Conservation (phyloP, 2,888 invertebrate species). For the Anthoptus insignis region DNA sequence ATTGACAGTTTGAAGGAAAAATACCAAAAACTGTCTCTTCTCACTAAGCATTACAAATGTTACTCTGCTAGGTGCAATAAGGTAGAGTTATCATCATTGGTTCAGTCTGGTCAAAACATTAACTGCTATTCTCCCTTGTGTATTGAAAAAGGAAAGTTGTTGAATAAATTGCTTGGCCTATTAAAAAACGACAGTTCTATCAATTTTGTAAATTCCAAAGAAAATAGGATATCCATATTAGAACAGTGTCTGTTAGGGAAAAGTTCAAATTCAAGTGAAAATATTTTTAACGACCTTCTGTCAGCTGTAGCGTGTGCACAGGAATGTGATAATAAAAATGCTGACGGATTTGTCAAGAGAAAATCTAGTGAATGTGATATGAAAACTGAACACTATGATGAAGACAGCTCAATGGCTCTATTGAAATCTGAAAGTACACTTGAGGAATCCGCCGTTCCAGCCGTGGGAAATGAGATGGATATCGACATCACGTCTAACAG, state of each 20-base stretch:
- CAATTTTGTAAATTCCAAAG: slow-evolving; percentile 70
- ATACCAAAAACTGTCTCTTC: slow-evolving; percentile 89
- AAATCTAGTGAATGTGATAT: slow-evolving; percentile 69
- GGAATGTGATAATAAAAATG: slow-evolving; percentile 85
- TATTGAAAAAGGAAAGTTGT: slow-evolving; percentile 90
- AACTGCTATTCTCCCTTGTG: slow-evolving; percentile 95
- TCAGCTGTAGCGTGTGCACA: slow-evolving; percentile 88
- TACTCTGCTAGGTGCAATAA: slow-evolving; percentile 91
- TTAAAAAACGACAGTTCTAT: slow-evolving; percentile 88
- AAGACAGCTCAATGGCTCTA: slow-evolving; percentile 58
- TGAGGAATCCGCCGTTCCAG: slow-evolving; percentile 82
- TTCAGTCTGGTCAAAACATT: slow-evolving; percentile 74
- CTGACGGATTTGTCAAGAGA: slow-evolving; percentile 78
- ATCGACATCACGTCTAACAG: slow-evolving; percentile 77
- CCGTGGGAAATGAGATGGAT: slow-evolving; percentile 83
- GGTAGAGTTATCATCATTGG: slow-evolving; percentile 77
- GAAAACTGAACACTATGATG: slow-evolving; percentile 70
- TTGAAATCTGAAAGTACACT: slow-evolving; percentile 86
- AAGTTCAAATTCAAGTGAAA: slow-evolving; percentile 81
- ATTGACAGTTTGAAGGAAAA: slow-evolving; percentile 90
- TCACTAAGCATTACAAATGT: slow-evolving; percentile 91
- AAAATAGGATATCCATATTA: slow-evolving; percentile 88
- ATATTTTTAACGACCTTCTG: slow-evolving; percentile 87
- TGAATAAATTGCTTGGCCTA: slow-evolving; percentile 89
- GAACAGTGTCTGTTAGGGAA: slow-evolving; percentile 90